phyloP scores from a whole-genome alignment of 1,140 invertebrate species.

The Drosophila albomicans region DNA sequence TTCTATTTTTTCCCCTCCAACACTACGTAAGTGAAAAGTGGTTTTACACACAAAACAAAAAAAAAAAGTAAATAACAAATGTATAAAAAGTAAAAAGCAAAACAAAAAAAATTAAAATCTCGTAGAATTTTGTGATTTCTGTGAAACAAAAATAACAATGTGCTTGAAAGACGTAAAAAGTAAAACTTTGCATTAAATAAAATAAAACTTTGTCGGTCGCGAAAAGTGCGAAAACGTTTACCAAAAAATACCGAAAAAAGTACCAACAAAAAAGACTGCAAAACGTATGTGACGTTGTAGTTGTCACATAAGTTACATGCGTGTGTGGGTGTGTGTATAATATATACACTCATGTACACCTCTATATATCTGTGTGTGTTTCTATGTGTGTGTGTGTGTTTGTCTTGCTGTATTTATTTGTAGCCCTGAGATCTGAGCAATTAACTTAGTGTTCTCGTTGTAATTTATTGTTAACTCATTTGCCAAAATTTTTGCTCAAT shows the following conservation, averaged over 20 bases:
- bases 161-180: conserved; percentile 59
- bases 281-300: conserved; percentile 33
- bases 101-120: conserved; percentile 27
- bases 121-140: conserved; percentile 38
- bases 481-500: conserved; percentile 35
- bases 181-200: conserved; percentile 46
- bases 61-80: conserved; percentile 36
- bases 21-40: conserved; percentile 64
- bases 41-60: conserved; percentile 42
- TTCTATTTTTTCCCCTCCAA: conserved; percentile 82
- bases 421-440: conserved; percentile 45
- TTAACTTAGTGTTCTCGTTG: conserved; percentile 35
- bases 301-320: conserved; percentile 37
- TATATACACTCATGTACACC: conserved; percentile 22
- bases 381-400: conserved; percentile 50
- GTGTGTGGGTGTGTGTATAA: conserved; percentile 33
- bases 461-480: conserved; percentile 43
- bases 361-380: conserved; percentile 25
- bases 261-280: conserved; percentile 36
- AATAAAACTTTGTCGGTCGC: conserved; percentile 63
- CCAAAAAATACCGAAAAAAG: conserved; percentile 33
- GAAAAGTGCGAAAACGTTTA: conserved; percentile 68
- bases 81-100: conserved; percentile 41
- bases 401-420: conserved; percentile 56
- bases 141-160: conserved; percentile 43